Evolutionary conservation across 2,113 vertebrate species (phyloP).

Genomic region (Raja brachyura): DNA sequence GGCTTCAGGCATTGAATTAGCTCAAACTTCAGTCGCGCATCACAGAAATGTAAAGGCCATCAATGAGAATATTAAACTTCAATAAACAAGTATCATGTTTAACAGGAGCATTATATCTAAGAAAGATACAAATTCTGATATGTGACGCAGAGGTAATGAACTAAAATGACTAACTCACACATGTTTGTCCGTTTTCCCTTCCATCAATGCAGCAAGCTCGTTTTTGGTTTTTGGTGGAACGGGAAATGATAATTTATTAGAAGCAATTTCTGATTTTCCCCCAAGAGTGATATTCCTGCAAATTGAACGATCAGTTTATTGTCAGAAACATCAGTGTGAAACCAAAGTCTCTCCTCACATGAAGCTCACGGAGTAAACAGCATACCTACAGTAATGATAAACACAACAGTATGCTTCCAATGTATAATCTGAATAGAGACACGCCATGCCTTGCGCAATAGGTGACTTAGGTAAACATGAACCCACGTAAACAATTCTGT

Average conservation of each 20-base stretch:
- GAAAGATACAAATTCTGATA: not conserved
- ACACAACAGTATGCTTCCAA: not conserved
- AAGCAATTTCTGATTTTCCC: constrained; percentile 79
- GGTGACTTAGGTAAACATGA: too few species aligned
- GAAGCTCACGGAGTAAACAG: too few species aligned
- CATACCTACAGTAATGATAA: too few species aligned
- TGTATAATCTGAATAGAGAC: not conserved
- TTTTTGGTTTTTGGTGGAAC: constrained; percentile 52
- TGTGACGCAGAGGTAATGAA: not conserved
- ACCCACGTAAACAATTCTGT: too few species aligned
- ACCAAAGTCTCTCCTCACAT: too few species aligned
- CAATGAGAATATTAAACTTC: not conserved
- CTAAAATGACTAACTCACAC: constrained; percentile 69
- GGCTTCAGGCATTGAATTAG: not conserved
- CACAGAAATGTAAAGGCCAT: not conserved
- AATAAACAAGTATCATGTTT: not conserved
- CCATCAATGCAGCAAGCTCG: constrained; percentile 60
- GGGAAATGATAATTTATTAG: constrained; percentile 64
- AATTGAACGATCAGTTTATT: not conserved
- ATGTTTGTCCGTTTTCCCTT: constrained; percentile 36
- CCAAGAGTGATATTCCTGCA: constrained; percentile 75
- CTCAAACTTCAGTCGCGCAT: not conserved
- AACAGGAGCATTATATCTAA: not conserved
- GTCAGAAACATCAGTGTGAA: too few species aligned
- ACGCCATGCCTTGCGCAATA: too few species aligned